Conservation (phyloP, 37 sponge, comb jelly and placozoan species). For the Aplysina aerophoba region DNA sequence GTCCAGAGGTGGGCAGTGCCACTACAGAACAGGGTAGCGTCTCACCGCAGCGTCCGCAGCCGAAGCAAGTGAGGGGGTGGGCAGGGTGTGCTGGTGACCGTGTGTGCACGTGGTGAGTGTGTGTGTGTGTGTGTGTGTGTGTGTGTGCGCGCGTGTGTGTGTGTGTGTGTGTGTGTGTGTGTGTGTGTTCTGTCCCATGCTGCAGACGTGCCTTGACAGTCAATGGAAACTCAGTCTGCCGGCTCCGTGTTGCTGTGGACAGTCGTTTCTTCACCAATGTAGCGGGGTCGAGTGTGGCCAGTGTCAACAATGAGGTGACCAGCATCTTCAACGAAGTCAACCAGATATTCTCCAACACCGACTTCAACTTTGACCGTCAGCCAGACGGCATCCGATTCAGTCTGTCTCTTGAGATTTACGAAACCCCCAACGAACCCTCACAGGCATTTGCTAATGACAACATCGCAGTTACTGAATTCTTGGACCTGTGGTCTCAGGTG, state of each 20-base stretch:
- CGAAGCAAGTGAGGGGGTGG: background rate
- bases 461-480: conserved; percentile 32
- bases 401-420: background rate
- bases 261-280: conserved; percentile 19
- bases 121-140: conserved; percentile 10
- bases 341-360: background rate
- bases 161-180: background rate
- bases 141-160: background rate
- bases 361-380: conserved; percentile 19
- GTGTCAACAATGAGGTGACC: background rate
- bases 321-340: conserved; percentile 7
- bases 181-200: background rate
- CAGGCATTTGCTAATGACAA: background rate
- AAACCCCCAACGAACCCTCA: background rate
- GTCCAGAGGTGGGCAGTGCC: conserved; percentile 48
- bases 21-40: conserved; percentile 8
- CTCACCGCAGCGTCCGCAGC: no score
- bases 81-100: background rate
- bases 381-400: conserved; percentile 8
- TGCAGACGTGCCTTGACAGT: background rate
- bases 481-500: conserved; percentile 44
- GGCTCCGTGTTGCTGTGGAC: conserved; percentile 4
- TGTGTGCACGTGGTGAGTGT: background rate
- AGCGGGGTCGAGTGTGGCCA: background rate
- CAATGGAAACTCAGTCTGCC: conserved; percentile 12